Conservation (phyloP, 2,797 vertebrate species). For the Brachymystax lenok region DNA sequence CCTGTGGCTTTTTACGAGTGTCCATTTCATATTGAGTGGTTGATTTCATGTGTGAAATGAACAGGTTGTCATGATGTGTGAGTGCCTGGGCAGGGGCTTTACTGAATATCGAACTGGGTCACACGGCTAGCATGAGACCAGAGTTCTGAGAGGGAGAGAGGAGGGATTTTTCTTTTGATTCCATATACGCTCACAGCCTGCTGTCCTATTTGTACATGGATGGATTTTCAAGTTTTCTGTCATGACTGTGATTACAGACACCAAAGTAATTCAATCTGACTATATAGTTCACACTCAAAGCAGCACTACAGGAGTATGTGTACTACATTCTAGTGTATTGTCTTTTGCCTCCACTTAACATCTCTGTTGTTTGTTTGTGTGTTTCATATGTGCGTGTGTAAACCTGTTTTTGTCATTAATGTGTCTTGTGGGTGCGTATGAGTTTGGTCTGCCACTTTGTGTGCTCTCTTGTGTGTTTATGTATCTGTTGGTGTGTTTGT, state of each 20-base stretch:
- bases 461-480: slow-evolving; percentile 3
- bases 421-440: slow-evolving; percentile 9
- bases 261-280: slow-evolving; percentile 34
- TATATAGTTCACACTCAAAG: slow-evolving; percentile 46
- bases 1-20: background rate
- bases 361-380: slow-evolving; percentile 3
- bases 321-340: slow-evolving; percentile 4
- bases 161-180: slow-evolving; percentile 59
- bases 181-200: slow-evolving; percentile 62
- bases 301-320: slow-evolving; percentile 14
- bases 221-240: slow-evolving; percentile 58
- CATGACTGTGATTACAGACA: slow-evolving; percentile 54
- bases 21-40: slow-evolving; percentile 46
- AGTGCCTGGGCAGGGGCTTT: slow-evolving; percentile 58
- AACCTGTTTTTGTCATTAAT: background rate
- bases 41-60: slow-evolving; percentile 68
- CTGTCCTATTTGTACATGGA: slow-evolving; percentile 50
- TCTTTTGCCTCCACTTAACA: background rate
- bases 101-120: slow-evolving; percentile 78
- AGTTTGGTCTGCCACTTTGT: background rate
- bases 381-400: background rate
- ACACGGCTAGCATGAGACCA: slow-evolving; percentile 44
- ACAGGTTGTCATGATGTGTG: slow-evolving; percentile 65
- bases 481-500: background rate
- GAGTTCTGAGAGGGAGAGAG: slow-evolving; percentile 44